Conservation (phyloP, 2,113 vertebrate species). For the Prinia subflava region DNA sequence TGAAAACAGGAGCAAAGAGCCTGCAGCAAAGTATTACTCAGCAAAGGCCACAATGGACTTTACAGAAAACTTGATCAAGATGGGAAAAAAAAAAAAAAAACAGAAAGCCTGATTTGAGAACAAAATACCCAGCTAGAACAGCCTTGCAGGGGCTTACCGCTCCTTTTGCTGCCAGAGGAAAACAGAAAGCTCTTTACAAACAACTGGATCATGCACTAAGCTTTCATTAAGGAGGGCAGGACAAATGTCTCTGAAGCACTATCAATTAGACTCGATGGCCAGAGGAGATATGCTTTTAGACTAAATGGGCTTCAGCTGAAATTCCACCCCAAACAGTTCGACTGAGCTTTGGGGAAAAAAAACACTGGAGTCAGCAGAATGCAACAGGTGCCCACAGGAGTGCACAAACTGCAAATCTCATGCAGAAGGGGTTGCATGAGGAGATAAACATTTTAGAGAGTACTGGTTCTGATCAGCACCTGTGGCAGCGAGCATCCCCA, state of each 20-base stretch:
- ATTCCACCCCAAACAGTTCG: neutral
- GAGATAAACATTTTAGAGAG: neutral
- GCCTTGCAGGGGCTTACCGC: rapidly evolving
- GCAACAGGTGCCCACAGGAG: neutral
- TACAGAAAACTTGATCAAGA: neutral
- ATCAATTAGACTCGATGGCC: neutral
- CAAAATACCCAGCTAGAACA: neutral
- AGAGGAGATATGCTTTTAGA: neutral
- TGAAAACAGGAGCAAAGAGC: neutral
- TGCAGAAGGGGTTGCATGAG: neutral
- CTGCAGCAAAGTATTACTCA: neutral
- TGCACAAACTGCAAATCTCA: rapidly evolving
- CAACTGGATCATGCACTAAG: neutral
- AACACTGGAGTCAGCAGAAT: neutral
- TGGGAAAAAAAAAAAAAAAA: rapidly evolving
- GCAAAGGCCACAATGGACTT: neutral
- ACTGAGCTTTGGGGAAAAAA: neutral
- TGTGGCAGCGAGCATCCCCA: rapidly evolving
- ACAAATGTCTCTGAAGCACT: neutral
- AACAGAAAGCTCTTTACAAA: neutral
- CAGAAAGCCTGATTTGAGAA: neutral
- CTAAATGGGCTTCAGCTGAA: neutral
- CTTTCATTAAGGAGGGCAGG: neutral
- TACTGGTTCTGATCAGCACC: neutral
- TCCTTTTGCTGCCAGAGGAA: neutral